Evolutionary conservation across 2,113 vertebrate species (phyloP).

Genomic region (Anarrhichthys ocellatus): DNA sequence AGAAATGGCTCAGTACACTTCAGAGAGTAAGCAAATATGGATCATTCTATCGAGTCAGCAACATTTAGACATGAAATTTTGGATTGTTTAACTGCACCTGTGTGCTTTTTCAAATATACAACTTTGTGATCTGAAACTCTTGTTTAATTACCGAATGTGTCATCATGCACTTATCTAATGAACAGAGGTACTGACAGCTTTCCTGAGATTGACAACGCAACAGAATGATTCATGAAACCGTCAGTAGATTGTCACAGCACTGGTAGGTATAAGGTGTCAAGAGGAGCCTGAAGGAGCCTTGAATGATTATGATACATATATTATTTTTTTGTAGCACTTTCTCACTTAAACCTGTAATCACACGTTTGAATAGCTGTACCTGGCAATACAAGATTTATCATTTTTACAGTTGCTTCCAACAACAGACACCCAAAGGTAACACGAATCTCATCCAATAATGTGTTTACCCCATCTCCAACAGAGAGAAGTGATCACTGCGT

Average conservation of each 20-base stretch:
- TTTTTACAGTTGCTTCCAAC: slow-evolving; percentile 2
- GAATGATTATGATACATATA: slow-evolving; percentile 7
- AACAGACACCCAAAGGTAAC: slow-evolving; percentile 24
- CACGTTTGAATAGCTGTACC: slow-evolving; percentile 31
- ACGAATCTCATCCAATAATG: slow-evolving; percentile 21
- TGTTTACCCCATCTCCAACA: slow-evolving; percentile 48
- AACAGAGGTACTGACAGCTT: not conserved
- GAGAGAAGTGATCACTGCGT: slow-evolving; percentile 38
- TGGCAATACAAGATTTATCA: slow-evolving; percentile 2
- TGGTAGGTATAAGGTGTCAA: not conserved
- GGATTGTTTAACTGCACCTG: not conserved
- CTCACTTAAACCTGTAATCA: slow-evolving; percentile 43
- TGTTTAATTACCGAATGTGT: not conserved
- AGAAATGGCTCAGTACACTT: slow-evolving; percentile 54
- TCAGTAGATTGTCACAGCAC: not conserved
- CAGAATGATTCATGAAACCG: slow-evolving; percentile 6
- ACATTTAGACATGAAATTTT: not conserved
- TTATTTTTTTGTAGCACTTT: slow-evolving; percentile 4
- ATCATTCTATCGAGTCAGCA: slow-evolving; percentile 21
- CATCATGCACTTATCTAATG: not conserved
- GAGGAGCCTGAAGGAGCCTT: slow-evolving; percentile 13
- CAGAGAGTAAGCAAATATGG: not conserved
- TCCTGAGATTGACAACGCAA: not conserved
- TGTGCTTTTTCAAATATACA: not conserved
- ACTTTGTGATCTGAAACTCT: not conserved